phyloP scores from a whole-genome alignment of 2,888 invertebrate species.

The Lathronympha strigana region DNA sequence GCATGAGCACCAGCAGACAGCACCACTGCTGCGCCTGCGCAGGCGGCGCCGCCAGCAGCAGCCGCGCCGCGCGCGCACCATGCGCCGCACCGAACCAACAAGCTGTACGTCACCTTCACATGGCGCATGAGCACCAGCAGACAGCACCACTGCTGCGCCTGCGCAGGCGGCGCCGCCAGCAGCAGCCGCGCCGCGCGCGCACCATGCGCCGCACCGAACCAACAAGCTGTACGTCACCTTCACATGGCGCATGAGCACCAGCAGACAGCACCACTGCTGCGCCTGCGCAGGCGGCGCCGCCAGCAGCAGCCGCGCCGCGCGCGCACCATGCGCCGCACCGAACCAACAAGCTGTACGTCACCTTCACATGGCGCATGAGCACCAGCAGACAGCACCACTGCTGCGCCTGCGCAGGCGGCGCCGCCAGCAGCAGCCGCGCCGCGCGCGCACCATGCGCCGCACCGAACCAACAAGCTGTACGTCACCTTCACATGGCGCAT shows the following conservation, averaged over 20 bases:
- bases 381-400: slow-evolving; percentile 91
- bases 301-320: slow-evolving; percentile 48
- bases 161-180: no score
- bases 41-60: no score
- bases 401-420: slow-evolving; percentile 79
- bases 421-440: slow-evolving; percentile 28
- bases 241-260: slow-evolving; percentile 78
- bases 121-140: no score
- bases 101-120: no score
- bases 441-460: slow-evolving; percentile 78
- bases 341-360: slow-evolving; percentile 55
- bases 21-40: no score
- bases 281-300: slow-evolving; percentile 74
- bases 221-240: slow-evolving; percentile 47
- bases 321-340: slow-evolving; percentile 80
- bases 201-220: no score
- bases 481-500: slow-evolving; percentile 59
- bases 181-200: no score
- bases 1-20: no score
- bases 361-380: slow-evolving; percentile 65
- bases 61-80: no score
- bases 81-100: no score
- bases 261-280: slow-evolving; percentile 89
- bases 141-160: no score
- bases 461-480: slow-evolving; percentile 74